These are phyloP conservation scores for roundworm (Caenorhabditis elegans) DNA, from an alignment of 1,140 invertebrate genomes.

Conservation along the genomic window DNA sequence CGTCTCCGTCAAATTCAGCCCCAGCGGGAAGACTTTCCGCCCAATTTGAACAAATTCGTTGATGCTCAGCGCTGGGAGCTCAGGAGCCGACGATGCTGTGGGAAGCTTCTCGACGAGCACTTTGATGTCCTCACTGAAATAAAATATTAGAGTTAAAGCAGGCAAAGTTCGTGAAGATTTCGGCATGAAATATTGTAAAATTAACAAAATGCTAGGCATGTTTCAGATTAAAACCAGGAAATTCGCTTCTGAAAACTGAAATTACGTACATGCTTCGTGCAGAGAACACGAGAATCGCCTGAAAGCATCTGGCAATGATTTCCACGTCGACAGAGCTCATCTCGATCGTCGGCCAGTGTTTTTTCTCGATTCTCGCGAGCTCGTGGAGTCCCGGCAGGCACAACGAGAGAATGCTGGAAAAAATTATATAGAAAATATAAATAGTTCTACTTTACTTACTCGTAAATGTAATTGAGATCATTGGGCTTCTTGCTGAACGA, in stretches of 20 bases:
- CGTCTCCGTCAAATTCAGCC: background rate
- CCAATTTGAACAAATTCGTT: background rate
- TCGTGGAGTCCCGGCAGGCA: background rate
- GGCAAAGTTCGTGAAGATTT: no score
- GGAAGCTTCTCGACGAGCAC: background rate
- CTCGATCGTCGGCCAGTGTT: background rate
- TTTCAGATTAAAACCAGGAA: no score
- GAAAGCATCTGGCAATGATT: background rate
- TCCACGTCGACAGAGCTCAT: background rate
- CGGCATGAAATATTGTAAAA: no score
- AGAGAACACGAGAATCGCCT: background rate
- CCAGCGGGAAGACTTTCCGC: background rate
- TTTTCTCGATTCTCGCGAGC: background rate
- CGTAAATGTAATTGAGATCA: background rate
- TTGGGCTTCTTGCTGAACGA: background rate
- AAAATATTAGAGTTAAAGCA: no score
- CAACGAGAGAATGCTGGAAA: conserved; percentile 6
- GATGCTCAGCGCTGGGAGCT: background rate
- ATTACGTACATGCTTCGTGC: background rate
- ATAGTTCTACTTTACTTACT: background rate
- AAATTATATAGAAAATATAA: background rate
- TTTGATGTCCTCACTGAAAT: background rate
- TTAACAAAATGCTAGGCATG: no score
- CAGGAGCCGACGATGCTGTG: background rate
- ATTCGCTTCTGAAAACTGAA: no score